Evolutionary conservation across 2,113 vertebrate species (phyloP).

Genomic region (Pelodiscus sinensis): DNA sequence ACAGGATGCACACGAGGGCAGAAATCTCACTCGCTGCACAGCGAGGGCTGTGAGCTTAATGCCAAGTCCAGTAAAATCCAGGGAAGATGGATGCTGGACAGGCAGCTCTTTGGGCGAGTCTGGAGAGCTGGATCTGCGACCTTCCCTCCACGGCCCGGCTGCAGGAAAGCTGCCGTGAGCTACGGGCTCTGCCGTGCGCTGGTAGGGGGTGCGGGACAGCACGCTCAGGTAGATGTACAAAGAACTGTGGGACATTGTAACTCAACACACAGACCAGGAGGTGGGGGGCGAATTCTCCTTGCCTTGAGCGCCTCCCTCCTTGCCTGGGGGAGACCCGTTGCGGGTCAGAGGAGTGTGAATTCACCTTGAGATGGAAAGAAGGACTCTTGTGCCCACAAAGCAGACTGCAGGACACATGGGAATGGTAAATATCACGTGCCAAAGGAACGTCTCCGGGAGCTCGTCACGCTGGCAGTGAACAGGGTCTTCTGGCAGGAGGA

Average conservation of each 20-base stretch:
- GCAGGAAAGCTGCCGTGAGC: neutral
- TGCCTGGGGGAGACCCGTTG: neutral
- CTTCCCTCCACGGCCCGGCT: neutral
- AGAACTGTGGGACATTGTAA: neutral
- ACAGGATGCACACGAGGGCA: neutral
- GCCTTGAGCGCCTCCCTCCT: neutral
- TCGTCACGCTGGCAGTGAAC: neutral
- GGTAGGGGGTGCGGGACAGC: neutral
- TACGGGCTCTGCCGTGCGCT: neutral
- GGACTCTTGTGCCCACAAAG: accelerated
- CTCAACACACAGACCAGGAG: too few relatives aligned
- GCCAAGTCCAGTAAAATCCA: too few relatives aligned
- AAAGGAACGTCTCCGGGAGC: neutral
- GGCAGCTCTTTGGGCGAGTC: neutral
- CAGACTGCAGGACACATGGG: neutral
- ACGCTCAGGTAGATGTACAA: neutral
- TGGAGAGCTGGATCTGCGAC: neutral
- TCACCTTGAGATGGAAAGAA: neutral
- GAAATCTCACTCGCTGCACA: neutral
- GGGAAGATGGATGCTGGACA: neutral
- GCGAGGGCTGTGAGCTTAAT: too few relatives aligned
- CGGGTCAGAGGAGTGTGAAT: neutral
- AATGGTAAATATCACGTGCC: neutral
- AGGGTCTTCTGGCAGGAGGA: neutral
- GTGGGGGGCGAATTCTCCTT: neutral